phyloP scores from a whole-genome alignment of 2,113 vertebrate genomes.

The Psilopsiagon aymara region DNA sequence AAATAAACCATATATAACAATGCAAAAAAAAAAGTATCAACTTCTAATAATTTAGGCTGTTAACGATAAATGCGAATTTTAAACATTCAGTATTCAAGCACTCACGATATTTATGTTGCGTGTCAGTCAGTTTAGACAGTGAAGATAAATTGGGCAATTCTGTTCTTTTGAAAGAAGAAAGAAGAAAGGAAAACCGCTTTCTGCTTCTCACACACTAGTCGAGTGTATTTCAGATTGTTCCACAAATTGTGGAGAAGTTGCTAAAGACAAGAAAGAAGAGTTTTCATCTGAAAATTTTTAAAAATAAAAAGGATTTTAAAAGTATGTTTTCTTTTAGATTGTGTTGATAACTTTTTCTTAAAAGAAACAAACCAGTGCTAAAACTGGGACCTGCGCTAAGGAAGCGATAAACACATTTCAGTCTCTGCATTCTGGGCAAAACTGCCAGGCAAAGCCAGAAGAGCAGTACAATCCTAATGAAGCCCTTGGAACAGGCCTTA shows the following conservation, averaged over 20 bases:
- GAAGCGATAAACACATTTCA: not conserved
- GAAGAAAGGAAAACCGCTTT: not conserved
- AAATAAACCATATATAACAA: conserved; percentile 25
- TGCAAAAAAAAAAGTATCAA: not conserved
- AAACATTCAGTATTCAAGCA: not conserved
- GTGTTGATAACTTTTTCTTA: not conserved
- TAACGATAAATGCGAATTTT: not conserved
- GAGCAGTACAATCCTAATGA: not conserved
- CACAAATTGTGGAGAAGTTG: not conserved
- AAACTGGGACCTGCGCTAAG: not conserved
- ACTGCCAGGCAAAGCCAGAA: conserved; percentile 5
- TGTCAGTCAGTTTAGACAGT: not conserved
- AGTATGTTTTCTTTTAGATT: not conserved
- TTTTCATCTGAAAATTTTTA: not conserved
- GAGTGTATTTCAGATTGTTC: not conserved
- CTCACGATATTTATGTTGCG: not conserved
- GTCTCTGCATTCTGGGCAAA: not conserved
- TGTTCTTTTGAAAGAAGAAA: not conserved
- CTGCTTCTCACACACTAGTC: not conserved
- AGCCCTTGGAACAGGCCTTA: not conserved
- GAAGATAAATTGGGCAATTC: not conserved
- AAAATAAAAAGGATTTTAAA: not conserved
- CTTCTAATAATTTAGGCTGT: not conserved
- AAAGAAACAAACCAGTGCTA: not conserved
- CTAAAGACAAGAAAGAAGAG: not conserved